Evolutionary conservation across 2,797 vertebrate genomes (phyloP).

Genomic region (Leucoraja ocellata): DNA sequence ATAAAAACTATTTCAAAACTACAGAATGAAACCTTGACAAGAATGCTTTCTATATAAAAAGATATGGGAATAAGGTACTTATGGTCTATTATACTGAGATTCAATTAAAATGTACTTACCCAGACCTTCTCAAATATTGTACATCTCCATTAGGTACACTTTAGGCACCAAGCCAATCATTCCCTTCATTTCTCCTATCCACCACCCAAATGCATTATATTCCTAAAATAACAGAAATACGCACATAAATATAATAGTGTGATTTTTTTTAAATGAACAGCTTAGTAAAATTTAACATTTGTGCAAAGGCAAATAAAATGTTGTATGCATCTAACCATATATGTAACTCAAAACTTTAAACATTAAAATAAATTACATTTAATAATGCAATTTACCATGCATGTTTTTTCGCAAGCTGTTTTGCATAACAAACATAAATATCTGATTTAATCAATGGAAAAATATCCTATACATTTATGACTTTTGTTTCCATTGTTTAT

Average conservation of each 20-base stretch:
- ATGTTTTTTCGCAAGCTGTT: background rate
- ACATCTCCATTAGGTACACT: constrained; percentile 88
- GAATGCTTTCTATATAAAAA: constrained; percentile 31
- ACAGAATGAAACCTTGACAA: constrained; percentile 24
- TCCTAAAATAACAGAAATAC: constrained; percentile 61
- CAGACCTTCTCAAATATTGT: constrained; percentile 70
- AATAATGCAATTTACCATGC: background rate
- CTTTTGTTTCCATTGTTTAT: background rate
- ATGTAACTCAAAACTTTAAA: background rate
- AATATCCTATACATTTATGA: background rate
- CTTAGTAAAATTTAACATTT: background rate
- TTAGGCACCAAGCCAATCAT: constrained; percentile 90
- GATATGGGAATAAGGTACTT: constrained; percentile 36
- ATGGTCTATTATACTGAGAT: constrained; percentile 55
- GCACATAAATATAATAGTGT: constrained; percentile 3
- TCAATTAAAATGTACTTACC: constrained; percentile 79
- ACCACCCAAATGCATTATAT: constrained; percentile 92
- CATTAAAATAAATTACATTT: background rate
- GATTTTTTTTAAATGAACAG: background rate
- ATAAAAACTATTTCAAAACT: constrained; percentile 24
- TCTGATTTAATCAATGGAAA: background rate
- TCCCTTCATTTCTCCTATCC: constrained; percentile 94
- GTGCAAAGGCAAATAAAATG: background rate
- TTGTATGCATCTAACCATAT: background rate
- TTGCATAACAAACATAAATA: background rate